These are phyloP conservation scores for Odontamblyopus lacepedii DNA, from an alignment of 2,797 vertebrate species.

Conservation along the genomic window DNA sequence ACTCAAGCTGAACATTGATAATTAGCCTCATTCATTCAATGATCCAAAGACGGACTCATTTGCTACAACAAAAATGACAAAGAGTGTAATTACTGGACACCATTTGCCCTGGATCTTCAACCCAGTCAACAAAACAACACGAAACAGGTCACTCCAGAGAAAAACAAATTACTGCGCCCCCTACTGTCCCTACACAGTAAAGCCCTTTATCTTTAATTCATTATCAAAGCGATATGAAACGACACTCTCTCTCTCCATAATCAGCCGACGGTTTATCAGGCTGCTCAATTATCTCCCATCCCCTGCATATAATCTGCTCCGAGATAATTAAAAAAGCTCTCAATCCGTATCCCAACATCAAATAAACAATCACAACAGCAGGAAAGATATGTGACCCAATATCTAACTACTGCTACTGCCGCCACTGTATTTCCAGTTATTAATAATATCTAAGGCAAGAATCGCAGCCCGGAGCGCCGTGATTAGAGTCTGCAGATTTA, in stretches of 20 bases:
- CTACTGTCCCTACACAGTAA: neutral
- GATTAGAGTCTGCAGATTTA: slow-evolving; percentile 53
- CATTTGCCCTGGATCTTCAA: neutral
- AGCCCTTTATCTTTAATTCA: slow-evolving; percentile 11
- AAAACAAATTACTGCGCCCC: neutral
- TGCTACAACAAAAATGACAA: no score
- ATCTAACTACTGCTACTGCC: slow-evolving; percentile 15
- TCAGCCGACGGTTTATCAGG: slow-evolving; percentile 7
- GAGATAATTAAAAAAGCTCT: slow-evolving; percentile 48
- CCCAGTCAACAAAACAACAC: neutral
- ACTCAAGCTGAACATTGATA: no score
- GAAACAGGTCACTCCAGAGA: neutral
- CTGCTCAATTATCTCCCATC: slow-evolving; percentile 13
- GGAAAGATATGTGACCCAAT: slow-evolving; percentile 38
- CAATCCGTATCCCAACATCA: slow-evolving; percentile 41
- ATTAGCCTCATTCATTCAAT: no score
- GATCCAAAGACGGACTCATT: no score
- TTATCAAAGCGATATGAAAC: slow-evolving; percentile 11
- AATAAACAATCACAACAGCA: slow-evolving; percentile 52
- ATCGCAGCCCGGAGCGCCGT: slow-evolving; percentile 42
- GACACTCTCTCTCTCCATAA: slow-evolving; percentile 8
- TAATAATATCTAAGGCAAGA: slow-evolving; percentile 53
- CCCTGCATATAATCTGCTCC: slow-evolving; percentile 32
- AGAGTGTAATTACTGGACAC: neutral
- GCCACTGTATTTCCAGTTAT: slow-evolving; percentile 32